Percentiles rank a stretch among this genome's conserved stretches.
Conservation (phyloP, 2,113 vertebrate genomes). For the Petrocephalus microphthalmus region DNA sequence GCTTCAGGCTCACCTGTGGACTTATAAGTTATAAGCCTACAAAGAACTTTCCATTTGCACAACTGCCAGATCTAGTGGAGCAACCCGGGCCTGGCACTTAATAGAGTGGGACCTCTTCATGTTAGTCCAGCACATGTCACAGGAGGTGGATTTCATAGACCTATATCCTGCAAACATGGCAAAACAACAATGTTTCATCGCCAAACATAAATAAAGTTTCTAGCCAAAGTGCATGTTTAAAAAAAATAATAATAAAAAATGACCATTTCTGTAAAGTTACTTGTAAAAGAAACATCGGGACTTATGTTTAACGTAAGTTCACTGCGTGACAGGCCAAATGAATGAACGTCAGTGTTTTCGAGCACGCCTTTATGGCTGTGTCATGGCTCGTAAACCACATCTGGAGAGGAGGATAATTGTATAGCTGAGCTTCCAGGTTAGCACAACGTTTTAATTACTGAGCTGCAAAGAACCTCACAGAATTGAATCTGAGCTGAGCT, state of each 20-base stretch:
- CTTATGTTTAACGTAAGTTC: too few relatives aligned
- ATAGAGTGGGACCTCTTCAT: background rate
- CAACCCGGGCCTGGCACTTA: too few relatives aligned
- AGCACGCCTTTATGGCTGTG: conserved; percentile 25
- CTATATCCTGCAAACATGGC: background rate
- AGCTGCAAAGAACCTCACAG: conserved; percentile 23
- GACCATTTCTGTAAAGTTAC: background rate
- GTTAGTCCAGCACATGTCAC: background rate
- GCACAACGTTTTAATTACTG: conserved; percentile 32
- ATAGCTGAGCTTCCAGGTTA: conserved; percentile 23
- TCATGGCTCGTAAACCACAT: conserved; percentile 18
- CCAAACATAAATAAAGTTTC: background rate
- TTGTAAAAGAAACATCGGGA: background rate
- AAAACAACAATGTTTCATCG: background rate
- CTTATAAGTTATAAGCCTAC: too few relatives aligned
- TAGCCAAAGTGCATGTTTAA: background rate
- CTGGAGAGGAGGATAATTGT: conserved; percentile 27
- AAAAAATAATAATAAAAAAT: too few relatives aligned
- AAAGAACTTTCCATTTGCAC: too few relatives aligned
- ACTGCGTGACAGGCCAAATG: background rate
- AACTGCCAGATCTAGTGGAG: too few relatives aligned
- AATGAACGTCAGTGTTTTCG: conserved; percentile 26
- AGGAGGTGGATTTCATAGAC: background rate
- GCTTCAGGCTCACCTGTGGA: background rate
- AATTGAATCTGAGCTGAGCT: conserved; percentile 6